Evolutionary conservation across 2,888 invertebrate genomes (phyloP).

Genomic region (Mimas tiliae): DNA sequence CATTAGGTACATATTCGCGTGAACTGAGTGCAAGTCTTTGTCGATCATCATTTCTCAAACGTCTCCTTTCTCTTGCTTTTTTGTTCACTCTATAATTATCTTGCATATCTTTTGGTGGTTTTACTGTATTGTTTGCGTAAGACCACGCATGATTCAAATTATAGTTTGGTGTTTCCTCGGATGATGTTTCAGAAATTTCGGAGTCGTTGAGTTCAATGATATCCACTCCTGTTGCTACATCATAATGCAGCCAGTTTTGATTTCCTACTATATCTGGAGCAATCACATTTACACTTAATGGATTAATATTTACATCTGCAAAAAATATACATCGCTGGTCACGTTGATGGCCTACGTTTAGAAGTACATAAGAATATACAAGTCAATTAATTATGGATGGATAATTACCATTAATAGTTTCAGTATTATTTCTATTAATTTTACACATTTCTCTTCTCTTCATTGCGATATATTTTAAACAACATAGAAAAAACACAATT

Average conservation of each 20-base stretch:
- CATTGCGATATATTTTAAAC: constrained; percentile 36
- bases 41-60: constrained; percentile 38
- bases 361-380: neutral
- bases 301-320: constrained; percentile 47
- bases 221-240: constrained; percentile 51
- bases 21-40: neutral
- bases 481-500: neutral
- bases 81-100: constrained; percentile 48
- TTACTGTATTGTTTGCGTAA: constrained; percentile 1
- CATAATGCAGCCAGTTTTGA: constrained; percentile 53
- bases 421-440: constrained; percentile 45
- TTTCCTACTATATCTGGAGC: constrained; percentile 48
- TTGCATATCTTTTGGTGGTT: constrained; percentile 33
- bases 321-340: constrained; percentile 27
- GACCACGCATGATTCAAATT: neutral
- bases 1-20: neutral
- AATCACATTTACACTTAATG: constrained; percentile 39
- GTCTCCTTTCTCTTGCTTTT: constrained; percentile 53
- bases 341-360: neutral
- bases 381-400: neutral
- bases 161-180: constrained; percentile 38
- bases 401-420: constrained; percentile 19
- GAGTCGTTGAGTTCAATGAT: constrained; percentile 65
- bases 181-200: constrained; percentile 40
- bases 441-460: constrained; percentile 43